Evolutionary conservation across 2,113 vertebrate species (phyloP), one percentile per base, ranked within the genome.

Genomic region (Bungarus multicinctus): DNA sequence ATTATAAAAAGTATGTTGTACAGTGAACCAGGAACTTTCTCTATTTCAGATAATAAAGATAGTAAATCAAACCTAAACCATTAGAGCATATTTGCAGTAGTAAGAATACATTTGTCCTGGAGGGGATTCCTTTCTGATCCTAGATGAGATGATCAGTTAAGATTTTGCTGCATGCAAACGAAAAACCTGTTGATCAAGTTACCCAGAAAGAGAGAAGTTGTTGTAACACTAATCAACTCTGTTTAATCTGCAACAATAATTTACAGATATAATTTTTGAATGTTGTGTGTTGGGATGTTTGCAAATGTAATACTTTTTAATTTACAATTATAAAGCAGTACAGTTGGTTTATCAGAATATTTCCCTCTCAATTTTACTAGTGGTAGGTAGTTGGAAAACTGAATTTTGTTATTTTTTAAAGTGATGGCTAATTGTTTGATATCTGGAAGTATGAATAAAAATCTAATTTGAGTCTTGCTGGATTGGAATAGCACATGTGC

Each of bases 181-280:
- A 87, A 93, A 93, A 90, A 90, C 92, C 89, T 53, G 92, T 90
- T 87, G 45, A 87, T 93, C 92, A 87, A 87, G 74, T 30, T 93
- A 81, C 39, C 3, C 10, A 52, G n/a, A 52, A 12, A 58, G 16
- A 69, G 60, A 69, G 27, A n/a, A 60, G 43, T 43, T 45, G 85
- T 93, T 53, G 47, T 43, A 87, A 55, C 30, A 9, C 14, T 87
- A 57, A 57, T 90, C 81, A 87, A 58, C 9, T 47, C 47, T 86
- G n/a, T 90, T 45, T 43, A 57, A 69, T 16, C 52, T 88, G 39
- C 23, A 86, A 55, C 30, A 43, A 30, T 90, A 43, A 52, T 87
- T 93, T 87, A 86, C 27, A 52, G 30, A 39, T 64, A 14, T 12
- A 54, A 55, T 52, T 52, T 81, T 11, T 90, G 54, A 93, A 93